Percentiles rank a stretch among this genome's conserved stretches.
phyloP scores from a whole-genome alignment of 2,888 invertebrate species.

The Dioctria rufipes region DNA sequence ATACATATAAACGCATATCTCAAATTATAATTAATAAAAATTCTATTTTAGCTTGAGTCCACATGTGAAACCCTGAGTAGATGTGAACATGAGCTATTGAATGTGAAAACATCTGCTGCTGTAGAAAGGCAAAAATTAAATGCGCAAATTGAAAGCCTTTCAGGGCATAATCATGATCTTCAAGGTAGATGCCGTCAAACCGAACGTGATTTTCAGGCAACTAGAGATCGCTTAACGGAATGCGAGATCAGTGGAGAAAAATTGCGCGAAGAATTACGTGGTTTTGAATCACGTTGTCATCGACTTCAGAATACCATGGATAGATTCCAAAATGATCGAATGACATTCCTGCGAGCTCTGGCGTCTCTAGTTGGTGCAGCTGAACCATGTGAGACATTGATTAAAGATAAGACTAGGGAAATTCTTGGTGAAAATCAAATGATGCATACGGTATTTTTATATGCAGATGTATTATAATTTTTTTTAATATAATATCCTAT shows the following conservation, averaged over 20 bases:
- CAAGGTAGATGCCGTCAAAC: constrained; percentile 82
- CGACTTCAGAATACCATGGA: constrained; percentile 69
- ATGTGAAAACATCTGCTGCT: constrained; percentile 67
- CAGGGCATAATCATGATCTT: constrained; percentile 78
- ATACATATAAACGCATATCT: neutral
- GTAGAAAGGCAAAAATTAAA: constrained; percentile 83
- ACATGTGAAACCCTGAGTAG: constrained; percentile 71
- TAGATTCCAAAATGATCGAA: constrained; percentile 69
- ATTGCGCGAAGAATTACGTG: constrained; percentile 69
- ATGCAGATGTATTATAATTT: neutral
- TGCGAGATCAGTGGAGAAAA: constrained; percentile 79
- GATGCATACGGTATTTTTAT: constrained; percentile 80
- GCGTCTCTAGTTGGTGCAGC: constrained; percentile 75
- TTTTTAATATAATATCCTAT: neutral
- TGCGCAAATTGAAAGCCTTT: constrained; percentile 74
- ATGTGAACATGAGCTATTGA: constrained; percentile 69
- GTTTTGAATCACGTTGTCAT: constrained; percentile 71
- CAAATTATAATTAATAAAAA: too few species aligned
- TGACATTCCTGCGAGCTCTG: constrained; percentile 68
- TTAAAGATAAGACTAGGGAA: constrained; percentile 86
- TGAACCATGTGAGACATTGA: constrained; percentile 83
- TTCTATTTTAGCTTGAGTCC: constrained; percentile 61
- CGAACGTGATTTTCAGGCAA: constrained; percentile 83
- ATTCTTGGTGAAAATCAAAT: constrained; percentile 84
- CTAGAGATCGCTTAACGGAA: constrained; percentile 82